These are phyloP conservation scores for Saimiri boliviensis DNA, from an alignment of 2,113 vertebrate species.

Conservation along the genomic window DNA sequence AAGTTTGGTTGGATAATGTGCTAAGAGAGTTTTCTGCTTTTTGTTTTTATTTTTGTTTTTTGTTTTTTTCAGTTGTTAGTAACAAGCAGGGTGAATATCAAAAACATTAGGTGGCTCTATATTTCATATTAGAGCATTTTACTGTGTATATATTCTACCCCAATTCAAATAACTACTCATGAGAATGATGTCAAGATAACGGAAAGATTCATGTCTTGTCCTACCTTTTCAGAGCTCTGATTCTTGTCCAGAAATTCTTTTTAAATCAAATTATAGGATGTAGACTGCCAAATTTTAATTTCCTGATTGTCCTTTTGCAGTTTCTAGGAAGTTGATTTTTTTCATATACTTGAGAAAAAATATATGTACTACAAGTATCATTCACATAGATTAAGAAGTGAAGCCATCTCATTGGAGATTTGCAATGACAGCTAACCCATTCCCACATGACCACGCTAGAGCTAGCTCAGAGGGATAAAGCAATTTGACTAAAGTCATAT, in stretches of 20 bases:
- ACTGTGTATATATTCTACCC: neutral
- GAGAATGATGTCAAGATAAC: neutral
- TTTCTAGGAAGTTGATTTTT: neutral
- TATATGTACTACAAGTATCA: neutral
- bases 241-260: neutral
- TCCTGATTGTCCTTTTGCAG: neutral
- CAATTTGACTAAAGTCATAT: neutral
- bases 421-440: neutral
- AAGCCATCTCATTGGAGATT: neutral
- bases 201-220: neutral
- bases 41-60: neutral
- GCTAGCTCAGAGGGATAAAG: neutral
- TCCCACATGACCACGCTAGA: neutral
- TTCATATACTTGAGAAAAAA: neutral
- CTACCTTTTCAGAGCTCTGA: neutral
- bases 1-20: neutral
- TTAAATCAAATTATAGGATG: neutral
- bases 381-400: neutral
- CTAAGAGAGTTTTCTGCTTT: neutral
- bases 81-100: neutral
- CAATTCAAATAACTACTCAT: neutral
- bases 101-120: neutral
- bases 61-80: neutral
- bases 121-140: neutral
- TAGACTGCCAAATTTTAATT: neutral